Evolutionary conservation across 2,113 vertebrate species (phyloP).

Genomic region (Ivindomyrus marchei): DNA sequence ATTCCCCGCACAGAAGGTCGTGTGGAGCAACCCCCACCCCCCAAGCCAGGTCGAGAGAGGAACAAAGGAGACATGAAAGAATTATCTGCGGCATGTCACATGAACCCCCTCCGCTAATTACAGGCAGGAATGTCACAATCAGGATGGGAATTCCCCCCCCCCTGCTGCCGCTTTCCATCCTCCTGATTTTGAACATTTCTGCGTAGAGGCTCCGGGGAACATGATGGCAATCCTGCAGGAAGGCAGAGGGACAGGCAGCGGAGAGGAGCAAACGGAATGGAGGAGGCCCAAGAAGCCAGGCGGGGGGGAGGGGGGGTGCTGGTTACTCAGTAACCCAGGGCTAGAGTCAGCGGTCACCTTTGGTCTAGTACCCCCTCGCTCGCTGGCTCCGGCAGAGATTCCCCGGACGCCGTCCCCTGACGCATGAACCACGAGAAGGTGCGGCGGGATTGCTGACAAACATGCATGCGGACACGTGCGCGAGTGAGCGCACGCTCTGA

Average conservation of each 20-base stretch:
- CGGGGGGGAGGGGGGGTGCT: conserved; percentile 25
- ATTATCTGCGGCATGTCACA: not conserved
- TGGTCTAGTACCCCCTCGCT: conserved; percentile 61
- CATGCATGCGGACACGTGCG: conserved; percentile 14
- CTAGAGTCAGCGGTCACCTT: conserved; percentile 54
- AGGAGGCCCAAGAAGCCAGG: conserved; percentile 11
- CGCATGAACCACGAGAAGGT: not conserved
- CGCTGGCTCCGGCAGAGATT: not conserved
- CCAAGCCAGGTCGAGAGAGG: not conserved
- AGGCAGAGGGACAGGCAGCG: not conserved
- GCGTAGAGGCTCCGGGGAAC: not conserved
- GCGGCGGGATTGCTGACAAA: not conserved
- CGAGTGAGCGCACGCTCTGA: conserved; percentile 28
- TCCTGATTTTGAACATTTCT: not conserved
- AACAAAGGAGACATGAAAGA: not conserved
- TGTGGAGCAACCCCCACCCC: not conserved
- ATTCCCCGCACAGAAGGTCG: not conserved
- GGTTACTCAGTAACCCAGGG: conserved; percentile 63
- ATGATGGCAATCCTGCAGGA: not conserved
- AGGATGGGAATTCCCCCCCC: not conserved
- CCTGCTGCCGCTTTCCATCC: not conserved
- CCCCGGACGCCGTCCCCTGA: not conserved
- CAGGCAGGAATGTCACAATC: not conserved
- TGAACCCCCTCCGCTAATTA: not conserved
- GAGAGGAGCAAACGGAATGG: not conserved